Evolutionary conservation across 2,888 invertebrate species (phyloP).

Genomic region (Kryphioiulus occultus): DNA sequence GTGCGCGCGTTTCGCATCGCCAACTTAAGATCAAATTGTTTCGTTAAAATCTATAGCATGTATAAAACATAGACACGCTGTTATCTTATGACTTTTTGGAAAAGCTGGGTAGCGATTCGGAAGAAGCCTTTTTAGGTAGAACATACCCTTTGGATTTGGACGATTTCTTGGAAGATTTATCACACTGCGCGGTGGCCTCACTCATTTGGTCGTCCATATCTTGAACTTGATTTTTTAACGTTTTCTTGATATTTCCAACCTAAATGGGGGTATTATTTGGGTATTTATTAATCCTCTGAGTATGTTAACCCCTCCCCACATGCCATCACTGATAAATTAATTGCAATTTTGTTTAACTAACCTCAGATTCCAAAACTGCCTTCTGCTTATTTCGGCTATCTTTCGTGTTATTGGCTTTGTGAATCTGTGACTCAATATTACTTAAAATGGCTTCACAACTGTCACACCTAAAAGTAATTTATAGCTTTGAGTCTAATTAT

Average conservation of each 20-base stretch:
- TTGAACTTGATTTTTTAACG: slow-evolving; percentile 79
- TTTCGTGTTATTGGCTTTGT: slow-evolving; percentile 84
- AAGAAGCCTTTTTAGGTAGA: slow-evolving; percentile 43
- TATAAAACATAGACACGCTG: background rate
- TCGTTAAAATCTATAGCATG: background rate
- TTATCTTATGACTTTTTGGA: slow-evolving; percentile 36
- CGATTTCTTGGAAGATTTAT: slow-evolving; percentile 68
- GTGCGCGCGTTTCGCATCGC: background rate
- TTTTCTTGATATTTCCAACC: slow-evolving; percentile 88
- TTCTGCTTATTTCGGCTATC: slow-evolving; percentile 80
- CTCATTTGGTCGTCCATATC: slow-evolving; percentile 85
- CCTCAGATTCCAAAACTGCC: slow-evolving; percentile 85
- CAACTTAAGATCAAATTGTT: background rate
- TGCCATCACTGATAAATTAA: too few relatives aligned
- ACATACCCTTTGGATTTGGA: slow-evolving; percentile 71
- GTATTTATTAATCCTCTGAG: background rate
- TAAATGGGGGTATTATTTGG: slow-evolving; percentile 62
- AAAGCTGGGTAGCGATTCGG: slow-evolving; percentile 9
- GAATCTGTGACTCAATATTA: slow-evolving; percentile 89
- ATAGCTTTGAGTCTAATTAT: background rate
- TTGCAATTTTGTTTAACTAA: slow-evolving; percentile 60
- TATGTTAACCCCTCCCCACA: background rate
- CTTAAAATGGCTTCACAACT: slow-evolving; percentile 86
- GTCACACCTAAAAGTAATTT: slow-evolving; percentile 72
- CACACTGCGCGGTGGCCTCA: slow-evolving; percentile 68